Conservation (phyloP, 2,888 invertebrate species). For the Eristalis pertinax region DNA sequence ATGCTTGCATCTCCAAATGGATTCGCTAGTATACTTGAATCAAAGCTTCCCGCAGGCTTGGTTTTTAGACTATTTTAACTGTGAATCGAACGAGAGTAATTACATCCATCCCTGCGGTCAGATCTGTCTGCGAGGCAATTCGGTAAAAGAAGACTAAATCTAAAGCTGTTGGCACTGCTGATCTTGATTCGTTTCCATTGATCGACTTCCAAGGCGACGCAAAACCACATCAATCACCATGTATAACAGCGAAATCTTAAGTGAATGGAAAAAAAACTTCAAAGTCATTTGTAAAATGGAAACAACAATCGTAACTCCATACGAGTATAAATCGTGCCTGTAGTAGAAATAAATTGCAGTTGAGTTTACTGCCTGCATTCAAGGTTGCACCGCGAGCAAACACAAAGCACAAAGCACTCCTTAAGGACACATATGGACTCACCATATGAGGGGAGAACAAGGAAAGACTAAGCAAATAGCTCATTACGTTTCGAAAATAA, state of each 20-base stretch:
- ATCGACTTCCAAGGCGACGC: background rate
- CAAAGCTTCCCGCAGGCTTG: no score
- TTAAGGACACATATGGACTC: slow-evolving; percentile 28
- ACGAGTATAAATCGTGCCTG: background rate
- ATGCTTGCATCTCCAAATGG: no score
- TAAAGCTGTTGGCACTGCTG: background rate
- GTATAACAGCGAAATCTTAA: background rate
- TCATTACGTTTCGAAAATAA: slow-evolving; percentile 33
- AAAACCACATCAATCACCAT: background rate
- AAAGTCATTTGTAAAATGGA: background rate
- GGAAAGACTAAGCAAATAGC: slow-evolving; percentile 20
- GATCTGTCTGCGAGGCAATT: background rate
- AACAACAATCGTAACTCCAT: background rate
- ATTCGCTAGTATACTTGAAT: no score
- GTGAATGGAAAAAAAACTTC: background rate
- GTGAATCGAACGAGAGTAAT: background rate
- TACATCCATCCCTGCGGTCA: background rate
- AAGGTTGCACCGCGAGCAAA: slow-evolving; percentile 21
- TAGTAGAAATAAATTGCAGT: slow-evolving; percentile 17
- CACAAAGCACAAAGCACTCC: slow-evolving; percentile 11
- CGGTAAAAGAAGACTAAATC: background rate
- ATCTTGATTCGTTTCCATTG: background rate
- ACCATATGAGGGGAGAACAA: background rate
- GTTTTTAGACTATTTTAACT: background rate
- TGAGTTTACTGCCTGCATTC: slow-evolving; percentile 26